Conservation (phyloP, 2,113 vertebrate genomes). For the Atlantisia rogersi region DNA sequence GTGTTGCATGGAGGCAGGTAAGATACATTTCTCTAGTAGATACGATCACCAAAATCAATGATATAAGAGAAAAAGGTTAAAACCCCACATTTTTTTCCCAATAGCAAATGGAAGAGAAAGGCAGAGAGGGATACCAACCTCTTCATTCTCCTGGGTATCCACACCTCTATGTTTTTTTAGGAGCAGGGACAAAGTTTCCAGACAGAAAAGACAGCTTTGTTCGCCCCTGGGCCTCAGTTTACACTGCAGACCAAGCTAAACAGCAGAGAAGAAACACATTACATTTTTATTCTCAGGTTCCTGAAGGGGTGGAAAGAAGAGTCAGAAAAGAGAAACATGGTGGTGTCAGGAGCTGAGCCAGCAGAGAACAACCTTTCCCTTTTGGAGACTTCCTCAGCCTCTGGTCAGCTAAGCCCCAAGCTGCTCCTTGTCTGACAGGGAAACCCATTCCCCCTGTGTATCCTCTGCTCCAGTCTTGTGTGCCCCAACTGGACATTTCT, state of each 20-base stretch:
- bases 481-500: background rate
- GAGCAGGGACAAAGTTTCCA: background rate
- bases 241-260: background rate
- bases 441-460: background rate
- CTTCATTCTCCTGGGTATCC: background rate
- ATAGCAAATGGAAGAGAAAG: background rate
- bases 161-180: background rate
- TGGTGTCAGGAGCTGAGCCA: background rate
- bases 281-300: background rate
- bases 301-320: background rate
- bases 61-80: background rate
- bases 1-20: background rate
- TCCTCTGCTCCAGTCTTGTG: background rate
- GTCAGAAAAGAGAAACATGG: background rate
- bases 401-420: background rate
- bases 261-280: background rate
- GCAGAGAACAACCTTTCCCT: background rate
- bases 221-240: background rate
- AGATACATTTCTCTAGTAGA: background rate
- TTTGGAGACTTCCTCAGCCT: background rate
- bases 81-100: background rate
- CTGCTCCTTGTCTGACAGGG: background rate
- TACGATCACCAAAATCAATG: background rate
- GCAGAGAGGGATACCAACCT: rapidly evolving
- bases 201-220: background rate